Percentiles rank a stretch among this genome's conserved stretches.
phyloP scores from a whole-genome alignment of 2,888 invertebrate genomes.

The Drosophila percnosoma region DNA sequence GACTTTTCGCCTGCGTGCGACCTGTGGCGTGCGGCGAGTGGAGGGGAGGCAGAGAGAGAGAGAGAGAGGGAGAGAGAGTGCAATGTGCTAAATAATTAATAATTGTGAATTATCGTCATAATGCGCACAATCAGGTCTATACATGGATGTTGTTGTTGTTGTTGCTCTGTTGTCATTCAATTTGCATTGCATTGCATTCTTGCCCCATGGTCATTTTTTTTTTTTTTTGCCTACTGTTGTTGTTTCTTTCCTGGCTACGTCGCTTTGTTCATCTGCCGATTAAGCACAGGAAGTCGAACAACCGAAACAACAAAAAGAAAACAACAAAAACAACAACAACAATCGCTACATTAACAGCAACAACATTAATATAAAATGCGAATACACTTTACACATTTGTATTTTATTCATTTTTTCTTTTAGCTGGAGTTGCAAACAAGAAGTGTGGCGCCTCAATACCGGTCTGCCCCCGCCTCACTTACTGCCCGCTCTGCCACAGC shows the following conservation, averaged over 20 bases:
- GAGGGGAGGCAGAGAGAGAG: background rate
- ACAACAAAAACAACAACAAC: background rate
- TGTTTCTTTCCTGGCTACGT: constrained; percentile 52
- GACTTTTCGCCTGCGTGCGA: constrained; percentile 29
- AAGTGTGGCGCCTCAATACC: background rate
- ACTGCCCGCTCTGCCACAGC: constrained; percentile 10
- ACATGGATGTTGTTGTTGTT: constrained; percentile 1
- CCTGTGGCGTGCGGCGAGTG: background rate
- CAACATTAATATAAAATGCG: background rate
- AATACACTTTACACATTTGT: background rate
- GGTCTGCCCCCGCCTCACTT: background rate
- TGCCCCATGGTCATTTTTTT: constrained; percentile 49
- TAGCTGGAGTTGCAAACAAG: background rate
- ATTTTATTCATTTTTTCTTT: background rate
- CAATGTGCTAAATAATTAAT: constrained; percentile 57
- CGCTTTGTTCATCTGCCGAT: constrained; percentile 66
- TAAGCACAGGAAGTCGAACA: constrained; percentile 54
- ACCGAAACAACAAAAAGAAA: constrained; percentile 3
- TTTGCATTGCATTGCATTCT: constrained; percentile 59
- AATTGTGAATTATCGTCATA: constrained; percentile 12
- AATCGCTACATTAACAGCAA: background rate
- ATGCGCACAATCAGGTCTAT: background rate
- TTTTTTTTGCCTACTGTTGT: background rate
- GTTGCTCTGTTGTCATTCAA: constrained; percentile 34
- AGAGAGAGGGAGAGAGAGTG: constrained; percentile 5